Evolutionary conservation across 2,113 vertebrate species (phyloP).

Genomic region (Ibidorhyncha struthersii): DNA sequence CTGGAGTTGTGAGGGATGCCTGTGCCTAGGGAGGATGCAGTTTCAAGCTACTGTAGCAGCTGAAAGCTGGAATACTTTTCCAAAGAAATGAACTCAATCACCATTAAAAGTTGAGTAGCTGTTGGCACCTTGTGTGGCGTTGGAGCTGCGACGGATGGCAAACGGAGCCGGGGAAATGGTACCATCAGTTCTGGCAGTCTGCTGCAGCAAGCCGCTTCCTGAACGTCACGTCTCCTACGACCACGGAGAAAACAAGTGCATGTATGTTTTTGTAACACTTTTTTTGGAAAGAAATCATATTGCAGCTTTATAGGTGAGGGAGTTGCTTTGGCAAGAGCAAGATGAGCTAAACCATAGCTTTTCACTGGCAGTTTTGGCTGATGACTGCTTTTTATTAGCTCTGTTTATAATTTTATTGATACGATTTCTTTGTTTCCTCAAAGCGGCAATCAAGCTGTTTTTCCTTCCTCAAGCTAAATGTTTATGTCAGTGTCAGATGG

Average conservation of each 20-base stretch:
- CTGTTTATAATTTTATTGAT: constrained; percentile 16
- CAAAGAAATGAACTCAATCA: not conserved
- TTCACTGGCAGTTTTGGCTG: not conserved
- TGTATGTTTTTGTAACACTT: not conserved
- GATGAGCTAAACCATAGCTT: not conserved
- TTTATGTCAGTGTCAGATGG: not conserved
- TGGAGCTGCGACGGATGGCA: accelerated
- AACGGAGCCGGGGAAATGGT: not conserved
- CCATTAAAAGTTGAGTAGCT: not conserved
- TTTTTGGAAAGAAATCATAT: not conserved
- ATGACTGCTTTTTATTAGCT: constrained; percentile 37
- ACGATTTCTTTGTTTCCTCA: not conserved
- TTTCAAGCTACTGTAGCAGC: not conserved
- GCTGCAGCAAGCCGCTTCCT: not conserved
- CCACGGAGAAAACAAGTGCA: accelerated
- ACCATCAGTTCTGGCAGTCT: not conserved
- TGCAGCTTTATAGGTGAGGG: not conserved
- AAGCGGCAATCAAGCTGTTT: not conserved
- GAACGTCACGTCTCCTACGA: accelerated
- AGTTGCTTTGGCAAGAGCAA: not conserved
- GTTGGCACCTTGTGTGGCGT: not conserved
- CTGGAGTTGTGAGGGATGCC: not conserved
- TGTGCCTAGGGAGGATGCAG: not conserved
- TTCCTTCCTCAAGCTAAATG: not conserved
- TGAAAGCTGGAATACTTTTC: not conserved